These are phyloP conservation scores for Lepisosteus oculatus DNA, from an alignment of 2,113 vertebrate genomes.

Conservation along the genomic window DNA sequence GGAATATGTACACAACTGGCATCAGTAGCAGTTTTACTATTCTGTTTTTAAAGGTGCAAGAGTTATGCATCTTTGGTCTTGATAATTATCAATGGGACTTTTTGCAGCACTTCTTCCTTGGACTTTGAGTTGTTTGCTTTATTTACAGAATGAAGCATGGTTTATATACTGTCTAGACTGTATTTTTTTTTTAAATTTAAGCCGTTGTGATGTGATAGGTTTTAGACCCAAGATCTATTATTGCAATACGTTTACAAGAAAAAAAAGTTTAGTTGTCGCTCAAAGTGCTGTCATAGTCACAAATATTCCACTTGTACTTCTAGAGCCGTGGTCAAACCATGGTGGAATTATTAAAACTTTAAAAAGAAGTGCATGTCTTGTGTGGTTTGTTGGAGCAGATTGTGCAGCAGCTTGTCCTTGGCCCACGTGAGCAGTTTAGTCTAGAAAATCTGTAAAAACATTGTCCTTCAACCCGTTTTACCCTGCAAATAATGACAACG, in stretches of 20 bases:
- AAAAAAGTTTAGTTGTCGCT: slow-evolving; percentile 77
- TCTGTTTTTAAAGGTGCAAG: slow-evolving; percentile 60
- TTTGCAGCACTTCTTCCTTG: slow-evolving; percentile 69
- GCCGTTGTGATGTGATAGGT: slow-evolving; percentile 86
- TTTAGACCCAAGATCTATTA: slow-evolving; percentile 89
- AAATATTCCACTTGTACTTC: slow-evolving; percentile 91
- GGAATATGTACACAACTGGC: slow-evolving; percentile 66
- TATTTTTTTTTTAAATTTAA: slow-evolving; percentile 78
- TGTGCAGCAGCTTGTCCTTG: too few species aligned
- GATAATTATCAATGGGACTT: slow-evolving; percentile 60
- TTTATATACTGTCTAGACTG: too few species aligned
- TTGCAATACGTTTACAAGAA: slow-evolving; percentile 83
- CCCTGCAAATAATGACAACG: too few species aligned
- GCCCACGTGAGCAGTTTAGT: too few species aligned
- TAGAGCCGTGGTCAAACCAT: slow-evolving; percentile 84
- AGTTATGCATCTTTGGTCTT: slow-evolving; percentile 60
- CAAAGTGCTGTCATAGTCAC: slow-evolving; percentile 91
- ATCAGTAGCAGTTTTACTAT: slow-evolving; percentile 65
- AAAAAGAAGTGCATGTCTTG: slow-evolving; percentile 46
- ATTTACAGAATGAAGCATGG: slow-evolving; percentile 59
- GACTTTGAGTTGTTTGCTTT: slow-evolving; percentile 61
- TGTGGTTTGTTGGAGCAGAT: slow-evolving; percentile 16
- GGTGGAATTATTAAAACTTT: slow-evolving; percentile 85
- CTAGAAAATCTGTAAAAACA: too few species aligned
- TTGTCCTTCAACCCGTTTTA: too few species aligned